phyloP scores from a whole-genome alignment of 2,797 vertebrate species.

The Synaphobranchus kaupii region DNA sequence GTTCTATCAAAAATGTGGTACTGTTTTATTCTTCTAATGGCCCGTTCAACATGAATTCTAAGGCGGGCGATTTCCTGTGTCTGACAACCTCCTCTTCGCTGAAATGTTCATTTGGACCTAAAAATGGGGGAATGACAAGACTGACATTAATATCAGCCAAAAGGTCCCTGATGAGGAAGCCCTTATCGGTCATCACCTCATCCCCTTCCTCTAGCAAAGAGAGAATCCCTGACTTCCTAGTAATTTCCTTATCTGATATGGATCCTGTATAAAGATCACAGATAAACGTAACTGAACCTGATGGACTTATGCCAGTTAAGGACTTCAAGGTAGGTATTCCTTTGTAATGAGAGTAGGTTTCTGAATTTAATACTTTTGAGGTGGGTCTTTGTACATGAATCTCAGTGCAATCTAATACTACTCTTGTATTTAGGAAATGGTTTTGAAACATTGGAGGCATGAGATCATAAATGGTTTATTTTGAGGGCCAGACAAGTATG shows the following conservation, averaged over 20 bases:
- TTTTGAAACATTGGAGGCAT: conserved; percentile 11
- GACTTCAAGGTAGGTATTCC: neutral
- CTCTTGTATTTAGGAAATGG: conserved; percentile 1
- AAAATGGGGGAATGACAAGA: conserved; percentile 25
- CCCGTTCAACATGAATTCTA: neutral
- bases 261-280: conserved; percentile 19
- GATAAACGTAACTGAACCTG: neutral
- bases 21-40: neutral
- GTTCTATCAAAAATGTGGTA: too few relatives aligned
- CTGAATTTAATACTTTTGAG: conserved; percentile 22
- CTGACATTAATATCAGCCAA: neutral
- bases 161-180: conserved; percentile 26
- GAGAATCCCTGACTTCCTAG: conserved; percentile 28
- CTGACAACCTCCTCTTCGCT: conserved; percentile 1
- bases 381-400: conserved; percentile 15
- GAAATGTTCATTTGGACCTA: conserved; percentile 25
- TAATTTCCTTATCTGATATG: conserved; percentile 30
- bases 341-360: conserved; percentile 16
- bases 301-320: conserved; percentile 14
- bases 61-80: neutral
- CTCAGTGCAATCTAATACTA: conserved; percentile 5
- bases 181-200: conserved; percentile 30
- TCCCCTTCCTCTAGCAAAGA: conserved; percentile 27
- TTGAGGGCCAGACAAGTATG: neutral
- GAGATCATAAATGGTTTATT: neutral